Percentiles rank a stretch among this genome's conserved stretches.
Evolutionary conservation across 2,797 vertebrate genomes (phyloP).

Genomic region (Pangasius djambal): DNA sequence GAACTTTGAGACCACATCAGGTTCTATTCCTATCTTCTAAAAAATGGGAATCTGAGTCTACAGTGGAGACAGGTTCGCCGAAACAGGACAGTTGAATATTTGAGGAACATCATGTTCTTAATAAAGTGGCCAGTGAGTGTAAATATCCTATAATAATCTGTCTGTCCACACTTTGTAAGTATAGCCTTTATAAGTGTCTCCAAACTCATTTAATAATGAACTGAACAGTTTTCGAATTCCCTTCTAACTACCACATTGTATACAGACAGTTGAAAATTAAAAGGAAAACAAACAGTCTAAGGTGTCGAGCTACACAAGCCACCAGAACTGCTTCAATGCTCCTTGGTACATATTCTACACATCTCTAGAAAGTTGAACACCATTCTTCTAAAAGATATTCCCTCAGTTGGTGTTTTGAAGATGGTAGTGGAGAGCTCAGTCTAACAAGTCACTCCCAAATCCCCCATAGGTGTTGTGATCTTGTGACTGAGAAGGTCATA

Average conservation of each 20-base stretch:
- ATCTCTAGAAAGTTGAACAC: not conserved
- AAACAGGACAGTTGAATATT: not conserved
- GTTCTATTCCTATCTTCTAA: not conserved
- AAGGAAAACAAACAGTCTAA: not conserved
- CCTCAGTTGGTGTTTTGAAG: not conserved
- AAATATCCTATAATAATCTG: not conserved
- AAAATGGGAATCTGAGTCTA: not conserved
- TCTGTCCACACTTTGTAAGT: not conserved
- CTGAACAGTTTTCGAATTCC: not conserved
- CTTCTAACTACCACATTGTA: not conserved
- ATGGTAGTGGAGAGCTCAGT: not conserved
- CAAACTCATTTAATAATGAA: not conserved
- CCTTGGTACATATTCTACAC: not conserved
- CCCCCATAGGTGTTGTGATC: not conserved
- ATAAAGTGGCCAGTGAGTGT: not conserved
- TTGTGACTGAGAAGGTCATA: not conserved
- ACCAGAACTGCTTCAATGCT: not conserved
- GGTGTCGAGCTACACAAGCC: not conserved
- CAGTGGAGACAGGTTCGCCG: not conserved
- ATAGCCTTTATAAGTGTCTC: not conserved
- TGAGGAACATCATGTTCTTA: not conserved
- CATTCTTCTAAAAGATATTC: not conserved
- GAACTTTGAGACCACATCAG: not conserved
- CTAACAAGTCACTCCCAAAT: not conserved
- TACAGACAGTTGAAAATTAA: not conserved